phyloP scores from a whole-genome alignment of 64 coral and sea anemone genomes.

The Actinia tenebrosa region DNA sequence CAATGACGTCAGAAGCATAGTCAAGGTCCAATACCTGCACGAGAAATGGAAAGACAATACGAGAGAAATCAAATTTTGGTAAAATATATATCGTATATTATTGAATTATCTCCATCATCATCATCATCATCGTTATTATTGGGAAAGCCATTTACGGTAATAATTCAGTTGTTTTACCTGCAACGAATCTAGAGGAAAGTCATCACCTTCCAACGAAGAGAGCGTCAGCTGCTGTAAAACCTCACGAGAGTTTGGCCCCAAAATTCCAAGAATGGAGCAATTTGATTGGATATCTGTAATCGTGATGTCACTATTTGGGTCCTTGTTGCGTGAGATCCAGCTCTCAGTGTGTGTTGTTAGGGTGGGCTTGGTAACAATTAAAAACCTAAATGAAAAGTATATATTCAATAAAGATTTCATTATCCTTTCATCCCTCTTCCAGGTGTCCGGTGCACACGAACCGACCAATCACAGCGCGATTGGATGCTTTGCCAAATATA shows the following conservation, averaged over 20 bases:
- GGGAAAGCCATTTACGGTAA: no score
- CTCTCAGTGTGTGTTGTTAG: slow-evolving; percentile 9
- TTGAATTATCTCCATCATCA: no score
- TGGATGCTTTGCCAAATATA: no score
- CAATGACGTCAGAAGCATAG: slow-evolving; percentile 9
- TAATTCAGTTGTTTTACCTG: slow-evolving; percentile 21
- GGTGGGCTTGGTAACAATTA: slow-evolving; percentile 31
- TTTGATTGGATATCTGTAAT: slow-evolving; percentile 42
- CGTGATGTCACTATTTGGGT: slow-evolving; percentile 30
- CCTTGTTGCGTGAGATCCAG: slow-evolving; percentile 28
- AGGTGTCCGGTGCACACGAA: no score
- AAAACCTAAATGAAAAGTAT: slow-evolving; percentile 20
- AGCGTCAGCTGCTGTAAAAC: slow-evolving; percentile 43
- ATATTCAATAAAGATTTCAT: not conserved
- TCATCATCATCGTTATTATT: no score
- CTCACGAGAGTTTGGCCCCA: slow-evolving; percentile 51
- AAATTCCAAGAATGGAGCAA: slow-evolving; percentile 42
- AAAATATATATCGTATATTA: no score
- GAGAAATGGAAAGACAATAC: no score
- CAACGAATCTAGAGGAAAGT: slow-evolving; percentile 22
- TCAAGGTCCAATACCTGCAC: not conserved
- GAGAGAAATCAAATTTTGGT: no score
- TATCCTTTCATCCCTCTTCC: no score
- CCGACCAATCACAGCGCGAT: no score
- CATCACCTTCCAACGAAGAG: slow-evolving; percentile 15